Conservation (phyloP, 2,797 vertebrate genomes). For the Coracias cyanogaster region DNA sequence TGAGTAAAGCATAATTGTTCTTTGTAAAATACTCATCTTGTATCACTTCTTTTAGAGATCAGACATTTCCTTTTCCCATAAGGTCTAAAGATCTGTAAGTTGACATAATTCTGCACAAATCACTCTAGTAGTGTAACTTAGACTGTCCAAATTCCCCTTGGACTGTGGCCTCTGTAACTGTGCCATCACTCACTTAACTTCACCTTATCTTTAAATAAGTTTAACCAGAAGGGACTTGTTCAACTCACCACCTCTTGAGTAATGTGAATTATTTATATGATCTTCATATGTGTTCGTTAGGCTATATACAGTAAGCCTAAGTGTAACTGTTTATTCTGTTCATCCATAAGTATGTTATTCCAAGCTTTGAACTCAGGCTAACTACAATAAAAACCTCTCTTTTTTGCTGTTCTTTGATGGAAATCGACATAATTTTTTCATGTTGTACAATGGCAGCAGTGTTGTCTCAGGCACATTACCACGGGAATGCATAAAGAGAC, state of each 20-base stretch:
- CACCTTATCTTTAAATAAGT: constrained; percentile 89
- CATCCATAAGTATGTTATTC: constrained; percentile 71
- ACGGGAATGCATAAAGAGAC: background rate
- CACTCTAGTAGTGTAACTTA: constrained; percentile 82
- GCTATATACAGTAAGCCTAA: constrained; percentile 79
- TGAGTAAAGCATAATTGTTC: constrained; percentile 66
- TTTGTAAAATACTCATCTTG: constrained; percentile 74
- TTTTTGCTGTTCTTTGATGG: constrained; percentile 61
- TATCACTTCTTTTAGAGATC: constrained; percentile 83
- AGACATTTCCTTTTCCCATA: constrained; percentile 80
- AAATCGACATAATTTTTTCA: constrained; percentile 84
- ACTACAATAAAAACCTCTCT: background rate
- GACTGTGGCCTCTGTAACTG: constrained; percentile 83
- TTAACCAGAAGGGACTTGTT: constrained; percentile 92
- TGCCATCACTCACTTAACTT: constrained; percentile 87
- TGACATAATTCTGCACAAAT: constrained; percentile 86
- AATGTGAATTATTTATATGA: constrained; percentile 95
- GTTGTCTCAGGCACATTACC: background rate
- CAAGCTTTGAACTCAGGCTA: constrained; percentile 42
- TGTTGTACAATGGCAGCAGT: constrained; percentile 77
- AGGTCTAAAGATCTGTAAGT: constrained; percentile 81
- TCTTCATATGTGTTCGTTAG: constrained; percentile 88
- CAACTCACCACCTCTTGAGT: constrained; percentile 82
- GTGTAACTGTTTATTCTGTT: constrained; percentile 75
- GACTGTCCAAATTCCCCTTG: constrained; percentile 87